A percentile compares a stretch with the other conserved stretches of the same genome.
Evolutionary conservation across 2,888 invertebrate genomes (phyloP).

Genomic region (Oxytorus armatus): DNA sequence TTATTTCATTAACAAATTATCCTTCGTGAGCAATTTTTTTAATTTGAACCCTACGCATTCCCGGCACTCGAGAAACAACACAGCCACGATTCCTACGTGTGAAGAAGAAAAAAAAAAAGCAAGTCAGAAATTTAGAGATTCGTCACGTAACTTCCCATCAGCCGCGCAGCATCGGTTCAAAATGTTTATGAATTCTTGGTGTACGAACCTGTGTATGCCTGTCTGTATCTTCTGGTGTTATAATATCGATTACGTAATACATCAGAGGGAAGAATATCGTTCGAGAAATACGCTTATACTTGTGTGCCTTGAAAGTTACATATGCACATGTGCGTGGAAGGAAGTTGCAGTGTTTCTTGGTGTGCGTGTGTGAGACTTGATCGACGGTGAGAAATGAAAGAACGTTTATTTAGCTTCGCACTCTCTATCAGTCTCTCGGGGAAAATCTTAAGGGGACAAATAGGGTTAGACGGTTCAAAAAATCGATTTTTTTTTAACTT

Average conservation of each 20-base stretch:
- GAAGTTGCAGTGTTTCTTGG: not conserved
- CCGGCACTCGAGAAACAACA: too few relatives aligned
- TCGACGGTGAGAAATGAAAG: slow-evolving; percentile 1
- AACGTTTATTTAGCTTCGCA: not conserved
- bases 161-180: not conserved
- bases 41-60: too few relatives aligned
- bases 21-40: too few relatives aligned
- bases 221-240: slow-evolving; percentile 19
- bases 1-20: too few relatives aligned
- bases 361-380: not conserved
- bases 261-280: slow-evolving; percentile 25
- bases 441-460: slow-evolving; percentile 21
- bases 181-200: slow-evolving; percentile 13
- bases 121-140: too few relatives aligned
- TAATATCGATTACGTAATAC: slow-evolving; percentile 39
- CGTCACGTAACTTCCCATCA: not conserved
- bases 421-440: not conserved
- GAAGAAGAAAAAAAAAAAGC: too few relatives aligned
- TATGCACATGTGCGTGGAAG: not conserved
- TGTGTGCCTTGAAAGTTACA: slow-evolving; percentile 3
- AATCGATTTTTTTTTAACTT: too few relatives aligned
- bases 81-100: too few relatives aligned
- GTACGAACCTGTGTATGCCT: slow-evolving; percentile 7
- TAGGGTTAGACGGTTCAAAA: too few relatives aligned
- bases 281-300: too few relatives aligned